These are phyloP conservation scores for Periophthalmus magnuspinnatus DNA, from an alignment of 2,797 vertebrate genomes.

Conservation along the genomic window DNA sequence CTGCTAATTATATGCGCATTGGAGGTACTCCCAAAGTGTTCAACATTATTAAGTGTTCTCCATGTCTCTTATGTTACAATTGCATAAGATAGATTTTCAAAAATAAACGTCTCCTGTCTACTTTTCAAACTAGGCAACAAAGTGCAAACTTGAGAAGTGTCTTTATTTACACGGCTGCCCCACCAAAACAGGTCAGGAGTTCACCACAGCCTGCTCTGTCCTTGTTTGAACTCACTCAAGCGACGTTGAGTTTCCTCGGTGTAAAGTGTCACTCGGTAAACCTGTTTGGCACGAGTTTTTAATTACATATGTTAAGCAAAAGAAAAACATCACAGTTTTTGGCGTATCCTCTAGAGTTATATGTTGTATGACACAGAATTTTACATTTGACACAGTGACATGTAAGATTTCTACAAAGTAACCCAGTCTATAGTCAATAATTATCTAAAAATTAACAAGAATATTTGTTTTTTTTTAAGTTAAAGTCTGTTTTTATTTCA, in stretches of 20 bases:
- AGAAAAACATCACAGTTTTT: too few species aligned
- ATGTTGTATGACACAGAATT: not conserved
- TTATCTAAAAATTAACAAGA: too few species aligned
- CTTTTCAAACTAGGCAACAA: not conserved
- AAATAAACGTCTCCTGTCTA: too few species aligned
- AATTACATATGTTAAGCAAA: not conserved
- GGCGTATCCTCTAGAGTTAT: not conserved
- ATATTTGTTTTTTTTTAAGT: too few species aligned
- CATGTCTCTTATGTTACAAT: too few species aligned
- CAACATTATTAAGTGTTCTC: too few species aligned
- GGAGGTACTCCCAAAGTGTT: not conserved
- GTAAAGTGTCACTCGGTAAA: not conserved
- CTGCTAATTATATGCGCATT: not conserved
- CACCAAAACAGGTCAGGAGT: not conserved
- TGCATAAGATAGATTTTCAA: too few species aligned
- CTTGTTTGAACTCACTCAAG: too few species aligned
- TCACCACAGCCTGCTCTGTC: not conserved
- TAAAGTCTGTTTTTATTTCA: too few species aligned
- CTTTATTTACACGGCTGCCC: not conserved
- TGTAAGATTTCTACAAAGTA: too few species aligned
- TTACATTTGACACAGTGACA: not conserved
- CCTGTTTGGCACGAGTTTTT: not conserved
- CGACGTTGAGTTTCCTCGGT: not conserved
- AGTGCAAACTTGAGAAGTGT: not conserved
- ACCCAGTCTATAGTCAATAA: too few species aligned